Conservation (phyloP, 2,113 vertebrate species). For the Apteryx owenii region DNA sequence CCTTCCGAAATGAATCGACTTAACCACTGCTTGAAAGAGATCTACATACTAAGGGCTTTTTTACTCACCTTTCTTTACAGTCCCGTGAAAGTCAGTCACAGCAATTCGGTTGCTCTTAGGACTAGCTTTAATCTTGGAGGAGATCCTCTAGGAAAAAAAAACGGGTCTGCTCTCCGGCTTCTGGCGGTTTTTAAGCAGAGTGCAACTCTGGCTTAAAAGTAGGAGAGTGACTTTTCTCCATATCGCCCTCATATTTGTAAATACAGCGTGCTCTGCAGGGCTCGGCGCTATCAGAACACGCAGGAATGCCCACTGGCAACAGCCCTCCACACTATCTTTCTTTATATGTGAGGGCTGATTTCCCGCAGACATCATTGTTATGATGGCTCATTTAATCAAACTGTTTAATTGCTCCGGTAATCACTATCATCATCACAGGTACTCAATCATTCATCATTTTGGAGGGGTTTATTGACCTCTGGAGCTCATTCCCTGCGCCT, state of each 20-base stretch:
- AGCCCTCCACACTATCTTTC: constrained; percentile 85
- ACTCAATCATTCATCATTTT: constrained; percentile 87
- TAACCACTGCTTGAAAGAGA: constrained; percentile 68
- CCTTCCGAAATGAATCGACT: constrained; percentile 56
- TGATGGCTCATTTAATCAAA: constrained; percentile 93
- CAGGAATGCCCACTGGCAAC: constrained; percentile 87
- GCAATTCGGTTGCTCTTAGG: constrained; percentile 63
- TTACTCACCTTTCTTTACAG: constrained; percentile 80
- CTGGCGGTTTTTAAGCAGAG: constrained; percentile 72
- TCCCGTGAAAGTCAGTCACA: constrained; percentile 74
- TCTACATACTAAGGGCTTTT: constrained; percentile 66
- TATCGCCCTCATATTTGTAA: constrained; percentile 73
- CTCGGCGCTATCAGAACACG: constrained; percentile 77
- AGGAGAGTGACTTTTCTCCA: constrained; percentile 66
- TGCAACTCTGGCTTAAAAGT: constrained; percentile 58
- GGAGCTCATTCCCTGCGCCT: constrained; percentile 81
- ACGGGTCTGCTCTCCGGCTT: constrained; percentile 26
- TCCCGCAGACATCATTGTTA: constrained; percentile 95
- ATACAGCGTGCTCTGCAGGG: constrained; percentile 62
- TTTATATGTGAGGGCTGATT: constrained; percentile 84
- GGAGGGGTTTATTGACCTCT: constrained; percentile 90
- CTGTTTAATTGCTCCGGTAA: constrained; percentile 86
- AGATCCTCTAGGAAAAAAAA: constrained; percentile 68
- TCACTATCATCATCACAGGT: constrained; percentile 88
- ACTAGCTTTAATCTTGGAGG: constrained; percentile 76